Evolutionary conservation across 2,797 vertebrate species (phyloP).

Genomic region (Channa striata): DNA sequence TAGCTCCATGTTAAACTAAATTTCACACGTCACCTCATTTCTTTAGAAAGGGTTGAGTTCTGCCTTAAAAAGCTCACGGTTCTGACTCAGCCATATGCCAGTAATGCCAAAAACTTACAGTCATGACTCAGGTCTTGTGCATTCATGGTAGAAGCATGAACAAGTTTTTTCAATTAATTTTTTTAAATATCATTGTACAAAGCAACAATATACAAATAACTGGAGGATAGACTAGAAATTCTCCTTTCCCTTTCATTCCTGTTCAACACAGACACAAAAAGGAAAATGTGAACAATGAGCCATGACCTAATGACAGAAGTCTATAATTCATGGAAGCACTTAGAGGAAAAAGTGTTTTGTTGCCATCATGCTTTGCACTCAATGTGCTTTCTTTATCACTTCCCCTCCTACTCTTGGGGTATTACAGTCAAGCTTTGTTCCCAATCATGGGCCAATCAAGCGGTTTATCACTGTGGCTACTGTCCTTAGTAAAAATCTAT

Average conservation of each 20-base stretch:
- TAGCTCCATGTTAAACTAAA: too few relatives aligned
- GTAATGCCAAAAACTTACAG: not conserved
- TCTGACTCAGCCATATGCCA: not conserved
- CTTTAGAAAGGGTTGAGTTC: not conserved
- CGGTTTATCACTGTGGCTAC: constrained; percentile 49
- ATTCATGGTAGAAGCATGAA: not conserved
- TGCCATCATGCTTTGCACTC: constrained; percentile 87
- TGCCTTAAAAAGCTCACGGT: not conserved
- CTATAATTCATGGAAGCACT: constrained; percentile 86
- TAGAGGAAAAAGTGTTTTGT: constrained; percentile 79
- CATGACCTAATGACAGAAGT: constrained; percentile 78
- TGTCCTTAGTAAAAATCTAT: constrained; percentile 25
- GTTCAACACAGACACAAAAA: constrained; percentile 59
- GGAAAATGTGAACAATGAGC: constrained; percentile 79
- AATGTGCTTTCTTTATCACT: constrained; percentile 94
- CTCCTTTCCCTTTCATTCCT: constrained; percentile 57
- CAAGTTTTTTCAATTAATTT: not conserved
- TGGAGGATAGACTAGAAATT: constrained; percentile 33
- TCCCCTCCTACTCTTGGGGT: constrained; percentile 87
- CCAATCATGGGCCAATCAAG: constrained; percentile 58
- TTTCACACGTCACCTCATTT: not conserved
- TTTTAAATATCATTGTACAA: not conserved
- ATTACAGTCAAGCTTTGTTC: constrained; percentile 91
- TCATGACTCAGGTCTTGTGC: not conserved
- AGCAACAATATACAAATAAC: constrained; percentile 23